Evolutionary conservation across 2,888 invertebrate genomes (phyloP).

Genomic region (Lasioglossum zephyrum): DNA sequence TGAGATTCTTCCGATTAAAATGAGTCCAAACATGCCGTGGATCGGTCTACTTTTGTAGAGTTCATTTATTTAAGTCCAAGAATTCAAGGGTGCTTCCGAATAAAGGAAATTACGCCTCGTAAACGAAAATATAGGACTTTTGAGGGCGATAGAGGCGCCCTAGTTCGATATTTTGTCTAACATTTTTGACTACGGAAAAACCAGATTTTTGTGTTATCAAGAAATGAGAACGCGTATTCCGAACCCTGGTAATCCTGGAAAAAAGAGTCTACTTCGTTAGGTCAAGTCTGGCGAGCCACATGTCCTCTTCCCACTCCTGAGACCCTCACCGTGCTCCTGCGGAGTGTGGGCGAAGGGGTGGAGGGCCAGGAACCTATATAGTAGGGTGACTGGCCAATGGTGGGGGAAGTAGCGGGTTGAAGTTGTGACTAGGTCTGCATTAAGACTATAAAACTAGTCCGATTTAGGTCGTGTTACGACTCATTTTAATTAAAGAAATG

Average conservation of each 20-base stretch:
- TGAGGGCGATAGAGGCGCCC: no score
- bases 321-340: background rate
- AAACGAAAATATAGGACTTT: no score
- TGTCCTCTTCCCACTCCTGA: background rate
- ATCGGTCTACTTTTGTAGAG: background rate
- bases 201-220: no score
- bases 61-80: background rate
- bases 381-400: background rate
- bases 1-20: no score
- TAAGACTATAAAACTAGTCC: background rate
- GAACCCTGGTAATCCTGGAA: no score
- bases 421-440: background rate
- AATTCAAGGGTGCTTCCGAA: no score
- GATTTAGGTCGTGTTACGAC: background rate
- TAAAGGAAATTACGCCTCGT: no score
- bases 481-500: background rate
- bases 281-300: background rate
- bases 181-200: no score
- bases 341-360: background rate
- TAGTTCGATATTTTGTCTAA: no score
- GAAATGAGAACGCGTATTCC: no score
- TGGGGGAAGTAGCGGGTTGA: background rate
- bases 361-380: background rate
- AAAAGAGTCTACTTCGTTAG: background rate
- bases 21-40: background rate